Conservation (phyloP, 1,140 invertebrate genomes). For the Eriosoma lanigerum region DNA sequence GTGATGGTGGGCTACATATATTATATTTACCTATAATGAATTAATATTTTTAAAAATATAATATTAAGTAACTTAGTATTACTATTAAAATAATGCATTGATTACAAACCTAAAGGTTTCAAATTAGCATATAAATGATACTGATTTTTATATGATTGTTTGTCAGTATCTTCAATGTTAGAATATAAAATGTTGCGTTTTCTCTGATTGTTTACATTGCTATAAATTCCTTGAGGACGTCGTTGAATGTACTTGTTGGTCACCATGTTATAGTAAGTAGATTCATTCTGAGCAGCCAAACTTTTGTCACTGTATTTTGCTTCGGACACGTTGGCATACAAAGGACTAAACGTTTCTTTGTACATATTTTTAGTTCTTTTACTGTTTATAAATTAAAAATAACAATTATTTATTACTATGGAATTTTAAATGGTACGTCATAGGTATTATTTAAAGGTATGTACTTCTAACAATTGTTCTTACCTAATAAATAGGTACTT, state of each 20-base stretch:
- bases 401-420: too few relatives aligned
- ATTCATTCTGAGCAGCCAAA: background rate
- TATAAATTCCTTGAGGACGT: constrained; percentile 54
- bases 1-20: constrained; percentile 71
- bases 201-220: constrained; percentile 5
- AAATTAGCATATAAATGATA: constrained; percentile 8
- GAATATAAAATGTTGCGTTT: background rate
- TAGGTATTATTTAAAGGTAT: too few relatives aligned
- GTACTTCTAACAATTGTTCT: too few relatives aligned
- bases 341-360: background rate
- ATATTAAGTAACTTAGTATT: background rate
- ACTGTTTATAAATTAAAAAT: too few relatives aligned
- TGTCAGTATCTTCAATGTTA: background rate
- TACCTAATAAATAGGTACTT: too few relatives aligned
- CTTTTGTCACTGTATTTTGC: background rate
- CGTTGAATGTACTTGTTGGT: constrained; percentile 33
- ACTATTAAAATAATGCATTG: constrained; percentile 54
- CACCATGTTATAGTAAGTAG: background rate
- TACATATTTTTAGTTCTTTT: background rate
- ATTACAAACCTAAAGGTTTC: constrained; percentile 54
- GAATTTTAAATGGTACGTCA: too few relatives aligned
- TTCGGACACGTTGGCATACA: background rate
- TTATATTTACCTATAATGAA: constrained; percentile 67
- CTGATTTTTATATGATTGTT: background rate
- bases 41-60: constrained; percentile 17